Percentiles rank a stretch among this genome's conserved stretches.
These are phyloP conservation scores for Phocides pigmalion DNA, from an alignment of 1,140 invertebrate species.

Conservation along the genomic window DNA sequence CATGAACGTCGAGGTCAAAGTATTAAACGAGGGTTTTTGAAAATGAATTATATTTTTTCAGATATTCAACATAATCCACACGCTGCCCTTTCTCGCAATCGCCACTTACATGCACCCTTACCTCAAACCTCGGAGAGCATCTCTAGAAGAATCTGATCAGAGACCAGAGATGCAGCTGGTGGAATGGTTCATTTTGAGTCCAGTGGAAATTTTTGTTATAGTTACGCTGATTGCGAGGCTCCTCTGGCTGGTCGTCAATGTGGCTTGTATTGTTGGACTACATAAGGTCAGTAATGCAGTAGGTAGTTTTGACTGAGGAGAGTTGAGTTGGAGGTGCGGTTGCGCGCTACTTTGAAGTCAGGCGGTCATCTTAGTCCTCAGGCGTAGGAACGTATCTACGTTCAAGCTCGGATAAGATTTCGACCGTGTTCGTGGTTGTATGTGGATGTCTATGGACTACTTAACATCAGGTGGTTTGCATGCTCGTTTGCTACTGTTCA, in stretches of 20 bases:
- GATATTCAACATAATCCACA: slow-evolving; percentile 15
- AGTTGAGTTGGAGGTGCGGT: no score
- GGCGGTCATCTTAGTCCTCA: no score
- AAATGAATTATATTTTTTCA: not conserved
- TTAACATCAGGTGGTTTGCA: no score
- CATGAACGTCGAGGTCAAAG: no score
- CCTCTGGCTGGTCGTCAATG: slow-evolving; percentile 42
- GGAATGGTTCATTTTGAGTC: slow-evolving; percentile 36
- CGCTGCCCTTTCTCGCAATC: not conserved
- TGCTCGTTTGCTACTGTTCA: no score
- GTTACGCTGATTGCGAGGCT: slow-evolving; percentile 38
- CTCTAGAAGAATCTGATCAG: slow-evolving; percentile 29
- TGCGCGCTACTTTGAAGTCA: no score
- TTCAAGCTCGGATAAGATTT: no score
- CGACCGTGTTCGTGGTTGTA: no score
- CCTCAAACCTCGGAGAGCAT: slow-evolving; percentile 41
- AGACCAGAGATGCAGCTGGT: slow-evolving; percentile 24
- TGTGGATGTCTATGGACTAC: no score
- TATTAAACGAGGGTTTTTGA: not conserved
- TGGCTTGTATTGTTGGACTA: slow-evolving; percentile 44
- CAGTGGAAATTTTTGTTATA: slow-evolving; percentile 33
- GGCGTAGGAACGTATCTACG: no score
- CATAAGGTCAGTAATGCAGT: slow-evolving; percentile 42
- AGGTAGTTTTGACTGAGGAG: no score
- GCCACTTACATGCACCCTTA: slow-evolving; percentile 24